Evolutionary conservation across 2,797 vertebrate species (phyloP).

Genomic region (Propithecus deckenii): DNA sequence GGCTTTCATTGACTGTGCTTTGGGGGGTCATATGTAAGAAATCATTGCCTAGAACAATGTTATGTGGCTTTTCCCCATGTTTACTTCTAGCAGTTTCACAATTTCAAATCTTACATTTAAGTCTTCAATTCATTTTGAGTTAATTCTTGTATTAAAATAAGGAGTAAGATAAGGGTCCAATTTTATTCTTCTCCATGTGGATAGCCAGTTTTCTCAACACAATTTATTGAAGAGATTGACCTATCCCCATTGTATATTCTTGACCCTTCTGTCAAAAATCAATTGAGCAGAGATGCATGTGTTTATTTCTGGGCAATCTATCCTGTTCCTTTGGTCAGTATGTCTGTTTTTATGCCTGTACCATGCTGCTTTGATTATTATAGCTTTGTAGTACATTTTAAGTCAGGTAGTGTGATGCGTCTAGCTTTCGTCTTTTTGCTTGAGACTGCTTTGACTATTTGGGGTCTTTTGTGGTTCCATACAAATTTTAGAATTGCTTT

Average conservation of each 20-base stretch:
- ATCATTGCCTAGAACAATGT: neutral
- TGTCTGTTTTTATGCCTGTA: neutral
- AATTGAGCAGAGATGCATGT: neutral
- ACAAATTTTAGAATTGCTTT: neutral
- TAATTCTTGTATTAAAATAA: neutral
- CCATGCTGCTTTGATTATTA: neutral
- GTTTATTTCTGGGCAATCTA: neutral
- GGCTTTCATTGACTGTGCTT: neutral
- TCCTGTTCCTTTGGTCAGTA: neutral
- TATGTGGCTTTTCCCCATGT: neutral
- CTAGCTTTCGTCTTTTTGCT: neutral
- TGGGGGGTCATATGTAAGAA: neutral
- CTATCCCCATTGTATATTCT: neutral
- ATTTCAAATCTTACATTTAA: neutral
- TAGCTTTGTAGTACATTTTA: neutral
- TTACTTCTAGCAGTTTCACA: neutral
- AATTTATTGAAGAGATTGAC: neutral
- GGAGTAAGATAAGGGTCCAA: neutral
- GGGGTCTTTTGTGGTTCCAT: neutral
- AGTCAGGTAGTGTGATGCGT: neutral
- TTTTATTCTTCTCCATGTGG: neutral
- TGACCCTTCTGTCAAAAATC: neutral
- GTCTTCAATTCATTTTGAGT: neutral
- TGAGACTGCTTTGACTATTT: neutral
- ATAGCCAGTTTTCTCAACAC: neutral